Percentiles rank a stretch among this genome's conserved stretches.
phyloP scores from a whole-genome alignment of 2,888 invertebrate species.

The Oasisia sp. region DNA sequence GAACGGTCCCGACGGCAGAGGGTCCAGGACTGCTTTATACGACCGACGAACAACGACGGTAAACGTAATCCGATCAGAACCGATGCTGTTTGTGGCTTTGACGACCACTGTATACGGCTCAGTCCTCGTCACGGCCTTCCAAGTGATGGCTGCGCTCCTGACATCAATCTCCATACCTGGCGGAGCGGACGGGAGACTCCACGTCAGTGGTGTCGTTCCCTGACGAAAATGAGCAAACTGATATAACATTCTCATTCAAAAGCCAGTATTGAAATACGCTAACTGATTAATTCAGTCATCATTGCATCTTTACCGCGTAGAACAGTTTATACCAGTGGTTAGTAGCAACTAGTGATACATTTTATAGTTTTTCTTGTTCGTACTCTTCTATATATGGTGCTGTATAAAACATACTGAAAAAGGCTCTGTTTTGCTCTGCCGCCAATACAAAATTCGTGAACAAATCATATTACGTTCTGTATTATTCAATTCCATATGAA shows the following conservation, averaged over 20 bases:
- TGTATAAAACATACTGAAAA: no score
- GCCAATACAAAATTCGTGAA: no score
- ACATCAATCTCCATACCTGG: not conserved
- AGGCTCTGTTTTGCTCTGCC: no score
- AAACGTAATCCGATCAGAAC: not conserved
- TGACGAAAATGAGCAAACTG: not conserved
- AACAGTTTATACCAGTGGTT: no score
- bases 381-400: no score
- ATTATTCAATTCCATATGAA: no score
- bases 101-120: not conserved
- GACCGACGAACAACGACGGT: not conserved
- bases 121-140: not conserved
- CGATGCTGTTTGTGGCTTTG: not conserved
- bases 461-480: no score
- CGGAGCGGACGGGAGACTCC: not conserved
- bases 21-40: conserved; percentile 25
- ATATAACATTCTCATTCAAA: not conserved
- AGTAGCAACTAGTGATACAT: no score
- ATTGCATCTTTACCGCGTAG: no score
- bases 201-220: not conserved
- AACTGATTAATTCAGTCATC: not conserved
- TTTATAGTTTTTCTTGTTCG: no score
- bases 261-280: not conserved
- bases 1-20: conserved; percentile 28
- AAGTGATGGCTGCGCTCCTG: not conserved